Conservation (phyloP, 2,113 vertebrate genomes). For the Cebidichthys violaceus region DNA sequence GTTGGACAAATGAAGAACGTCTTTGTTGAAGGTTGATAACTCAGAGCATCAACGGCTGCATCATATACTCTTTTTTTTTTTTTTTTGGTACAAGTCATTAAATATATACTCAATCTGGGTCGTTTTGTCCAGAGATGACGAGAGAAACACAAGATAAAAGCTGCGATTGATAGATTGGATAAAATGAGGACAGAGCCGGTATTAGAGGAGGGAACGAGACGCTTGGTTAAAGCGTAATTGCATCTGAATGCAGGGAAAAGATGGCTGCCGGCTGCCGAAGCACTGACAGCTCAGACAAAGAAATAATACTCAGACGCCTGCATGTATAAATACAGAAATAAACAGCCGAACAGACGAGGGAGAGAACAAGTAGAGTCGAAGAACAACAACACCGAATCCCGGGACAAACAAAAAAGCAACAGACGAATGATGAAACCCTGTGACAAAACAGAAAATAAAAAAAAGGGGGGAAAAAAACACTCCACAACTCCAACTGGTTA, state of each 20-base stretch:
- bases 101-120: not conserved
- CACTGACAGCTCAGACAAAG: slow-evolving; percentile 51
- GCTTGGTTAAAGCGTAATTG: slow-evolving; percentile 28
- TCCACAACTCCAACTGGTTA: slow-evolving; percentile 26
- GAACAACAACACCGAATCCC: slow-evolving; percentile 42
- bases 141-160: not conserved
- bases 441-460: slow-evolving; percentile 15
- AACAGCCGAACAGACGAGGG: slow-evolving; percentile 19
- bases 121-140: not conserved
- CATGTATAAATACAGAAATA: slow-evolving; percentile 16
- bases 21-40: not conserved
- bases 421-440: slow-evolving; percentile 36
- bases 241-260: slow-evolving; percentile 30
- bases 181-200: not conserved
- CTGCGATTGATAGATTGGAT: slow-evolving; percentile 8
- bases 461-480: not conserved
- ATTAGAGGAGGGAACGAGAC: slow-evolving; percentile 17
- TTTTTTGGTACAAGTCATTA: not conserved
- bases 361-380: slow-evolving; percentile 25
- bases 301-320: slow-evolving; percentile 29
- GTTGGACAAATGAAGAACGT: not conserved
- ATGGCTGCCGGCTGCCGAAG: slow-evolving; percentile 44
- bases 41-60: not conserved
- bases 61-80: not conserved
- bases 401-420: slow-evolving; percentile 40